Evolutionary conservation across 2,113 vertebrate species (phyloP), one percentile per base, ranked within the genome.

Genomic region (Ranitomeya variabilis): DNA sequence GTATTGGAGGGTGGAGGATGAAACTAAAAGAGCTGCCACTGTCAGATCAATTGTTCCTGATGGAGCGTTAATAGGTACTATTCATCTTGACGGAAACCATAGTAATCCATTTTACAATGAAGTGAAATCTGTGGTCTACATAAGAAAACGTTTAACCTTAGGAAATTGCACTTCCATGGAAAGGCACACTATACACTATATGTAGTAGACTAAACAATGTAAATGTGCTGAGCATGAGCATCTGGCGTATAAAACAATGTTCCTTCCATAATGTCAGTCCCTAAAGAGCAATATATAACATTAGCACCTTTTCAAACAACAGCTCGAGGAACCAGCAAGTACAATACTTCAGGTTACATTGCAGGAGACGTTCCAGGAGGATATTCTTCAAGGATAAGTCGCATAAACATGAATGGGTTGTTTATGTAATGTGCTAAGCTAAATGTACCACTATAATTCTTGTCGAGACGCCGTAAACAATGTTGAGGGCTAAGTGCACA

Each of bases 121-220:
- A 73, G n/a, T 55, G n/a, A 85, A 55, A 23, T 67, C 55, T 71
- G 66, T 19, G 45, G 83, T 71, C 6, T 67, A 73, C 52, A 71
- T 21, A 85, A 73, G 83, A 85, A 85, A 26, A 66, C 73, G n/a
- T 55, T 71, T 26, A 55, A 52, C 83, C n/a, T 10, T 19, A 71
- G 66, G 51, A 85, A 51, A 71, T 16, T 16, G 31, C 51, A 67
- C 23, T 21, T 23, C 83, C n/a, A 69, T 73, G 67, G 15, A 85
- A n/a, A 52, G 18, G 37, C 37, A 52, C n/a, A 26, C n/a, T 15
- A 45, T 26, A 52, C 15, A 26, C n/a, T 15, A 45, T 26, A 73
- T 67, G 62, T 23, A 84, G 71, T 31, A 71, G 64, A 84, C 66
- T 84, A 85, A 85, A 85, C 66, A 73, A 18, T 54, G 21, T 71